Evolutionary conservation across 2,797 vertebrate genomes (phyloP).

Genomic region (Momotus momota): DNA sequence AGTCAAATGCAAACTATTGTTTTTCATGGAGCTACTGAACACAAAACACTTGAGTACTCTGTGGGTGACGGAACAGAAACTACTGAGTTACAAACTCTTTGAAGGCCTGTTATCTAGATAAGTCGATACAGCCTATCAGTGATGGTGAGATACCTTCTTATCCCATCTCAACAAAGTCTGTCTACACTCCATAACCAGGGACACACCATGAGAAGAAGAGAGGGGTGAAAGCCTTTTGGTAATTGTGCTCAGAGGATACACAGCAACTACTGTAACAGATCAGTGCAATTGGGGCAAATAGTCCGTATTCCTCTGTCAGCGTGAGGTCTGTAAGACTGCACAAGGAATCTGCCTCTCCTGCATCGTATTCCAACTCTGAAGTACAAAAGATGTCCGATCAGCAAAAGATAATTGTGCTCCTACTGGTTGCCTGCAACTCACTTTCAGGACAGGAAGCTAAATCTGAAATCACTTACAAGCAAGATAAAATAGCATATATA

Average conservation of each 20-base stretch:
- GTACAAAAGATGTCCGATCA: neutral
- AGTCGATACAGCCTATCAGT: neutral
- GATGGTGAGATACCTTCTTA: neutral
- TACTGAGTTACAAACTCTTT: neutral
- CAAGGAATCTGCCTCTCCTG: neutral
- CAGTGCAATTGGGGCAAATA: neutral
- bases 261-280: neutral
- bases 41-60: neutral
- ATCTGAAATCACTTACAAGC: neutral
- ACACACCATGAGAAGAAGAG: neutral
- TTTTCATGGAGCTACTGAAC: neutral
- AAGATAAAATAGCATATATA: neutral
- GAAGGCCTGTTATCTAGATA: neutral
- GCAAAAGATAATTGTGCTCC: neutral
- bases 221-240: neutral
- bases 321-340: accelerated
- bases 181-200: neutral
- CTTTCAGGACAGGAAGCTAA: neutral
- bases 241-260: neutral
- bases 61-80: neutral
- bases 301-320: accelerated
- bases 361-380: neutral
- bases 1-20: neutral
- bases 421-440: neutral
- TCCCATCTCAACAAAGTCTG: neutral